phyloP scores from a whole-genome alignment of 2,113 vertebrate species.

The Megaceryle torquata region DNA sequence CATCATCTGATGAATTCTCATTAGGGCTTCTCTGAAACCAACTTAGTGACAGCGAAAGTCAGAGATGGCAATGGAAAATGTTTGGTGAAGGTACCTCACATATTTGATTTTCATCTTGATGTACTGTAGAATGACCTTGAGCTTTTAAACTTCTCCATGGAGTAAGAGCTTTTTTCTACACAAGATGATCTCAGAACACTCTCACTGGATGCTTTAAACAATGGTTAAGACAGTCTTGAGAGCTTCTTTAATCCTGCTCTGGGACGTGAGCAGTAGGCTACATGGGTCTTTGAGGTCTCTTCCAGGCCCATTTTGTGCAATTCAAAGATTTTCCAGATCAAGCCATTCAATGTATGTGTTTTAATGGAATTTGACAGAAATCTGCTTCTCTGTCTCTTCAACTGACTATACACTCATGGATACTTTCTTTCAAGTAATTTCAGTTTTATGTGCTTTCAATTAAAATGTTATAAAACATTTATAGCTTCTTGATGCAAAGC shows the following conservation, averaged over 20 bases:
- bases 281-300: neutral
- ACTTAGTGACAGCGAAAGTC: neutral
- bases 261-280: neutral
- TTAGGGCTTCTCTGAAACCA: neutral
- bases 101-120: neutral
- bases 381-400: neutral
- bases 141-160: neutral
- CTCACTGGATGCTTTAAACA: neutral
- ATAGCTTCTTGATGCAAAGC: conserved; percentile 21
- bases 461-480: conserved; percentile 52
- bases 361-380: neutral
- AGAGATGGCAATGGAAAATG: neutral
- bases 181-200: neutral
- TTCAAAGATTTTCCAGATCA: neutral
- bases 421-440: neutral
- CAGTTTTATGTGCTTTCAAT: conserved; percentile 33
- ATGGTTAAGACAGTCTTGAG: neutral
- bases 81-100: neutral
- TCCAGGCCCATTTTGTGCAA: neutral
- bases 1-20: neutral
- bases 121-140: neutral
- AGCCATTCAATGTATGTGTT: neutral
- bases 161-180: neutral
- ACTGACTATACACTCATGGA: neutral
- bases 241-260: neutral